These are phyloP conservation scores for Ranitomeya variabilis DNA, from an alignment of 2,113 vertebrate species.

Conservation along the genomic window DNA sequence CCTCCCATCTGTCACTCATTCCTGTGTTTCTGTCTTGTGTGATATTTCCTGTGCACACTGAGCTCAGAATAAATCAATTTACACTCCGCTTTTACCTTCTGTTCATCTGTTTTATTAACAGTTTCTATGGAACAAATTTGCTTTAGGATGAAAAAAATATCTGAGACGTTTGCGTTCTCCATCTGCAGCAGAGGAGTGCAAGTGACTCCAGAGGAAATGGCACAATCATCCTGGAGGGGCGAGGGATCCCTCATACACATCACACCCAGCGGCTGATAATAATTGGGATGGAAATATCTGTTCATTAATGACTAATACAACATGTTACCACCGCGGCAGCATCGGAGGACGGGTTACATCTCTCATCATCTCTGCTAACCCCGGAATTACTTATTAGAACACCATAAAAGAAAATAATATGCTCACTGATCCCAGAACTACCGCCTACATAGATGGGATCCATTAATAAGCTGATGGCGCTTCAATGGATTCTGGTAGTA, in stretches of 20 bases:
- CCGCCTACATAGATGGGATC: too few species aligned
- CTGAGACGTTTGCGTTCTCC: slow-evolving; percentile 25
- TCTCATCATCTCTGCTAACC: too few species aligned
- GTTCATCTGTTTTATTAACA: slow-evolving; percentile 22
- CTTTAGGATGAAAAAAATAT: slow-evolving; percentile 30
- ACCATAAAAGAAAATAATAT: too few species aligned
- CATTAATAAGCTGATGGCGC: too few species aligned
- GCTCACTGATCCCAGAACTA: too few species aligned
- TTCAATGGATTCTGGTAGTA: too few species aligned
- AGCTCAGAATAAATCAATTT: slow-evolving; percentile 39
- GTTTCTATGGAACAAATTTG: slow-evolving; percentile 37
- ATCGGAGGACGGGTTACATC: too few species aligned
- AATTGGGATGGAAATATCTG: background rate
- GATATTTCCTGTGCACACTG: slow-evolving; percentile 4
- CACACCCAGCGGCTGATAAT: background rate
- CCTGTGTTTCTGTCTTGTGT: background rate
- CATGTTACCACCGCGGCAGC: background rate
- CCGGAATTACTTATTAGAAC: too few species aligned
- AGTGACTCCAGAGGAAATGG: background rate
- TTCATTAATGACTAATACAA: background rate
- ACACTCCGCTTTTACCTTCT: slow-evolving; percentile 27
- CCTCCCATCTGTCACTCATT: background rate
- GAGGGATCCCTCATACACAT: background rate
- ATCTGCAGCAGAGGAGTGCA: slow-evolving; percentile 27
- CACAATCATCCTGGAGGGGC: background rate